phyloP scores from a whole-genome alignment of 2,888 invertebrate genomes.

The Heliconius erato region DNA sequence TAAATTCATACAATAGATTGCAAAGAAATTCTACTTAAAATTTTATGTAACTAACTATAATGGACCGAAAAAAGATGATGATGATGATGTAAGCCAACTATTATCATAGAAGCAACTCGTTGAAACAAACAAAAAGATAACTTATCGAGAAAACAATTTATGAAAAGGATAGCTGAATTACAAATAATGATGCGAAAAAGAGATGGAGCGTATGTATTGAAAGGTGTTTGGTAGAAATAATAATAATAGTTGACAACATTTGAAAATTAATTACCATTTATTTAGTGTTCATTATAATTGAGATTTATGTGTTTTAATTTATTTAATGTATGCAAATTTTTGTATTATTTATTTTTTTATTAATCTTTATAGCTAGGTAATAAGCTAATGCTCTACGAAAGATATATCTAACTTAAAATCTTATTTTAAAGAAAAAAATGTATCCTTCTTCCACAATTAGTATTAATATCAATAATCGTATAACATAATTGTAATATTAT shows the following conservation, averaged over 20 bases:
- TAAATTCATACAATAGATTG: background rate
- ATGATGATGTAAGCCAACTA: slow-evolving; percentile 49
- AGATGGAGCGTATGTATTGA: slow-evolving; percentile 27
- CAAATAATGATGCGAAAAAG: slow-evolving; percentile 37
- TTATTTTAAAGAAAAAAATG: background rate
- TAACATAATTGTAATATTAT: background rate
- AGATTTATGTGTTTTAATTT: background rate
- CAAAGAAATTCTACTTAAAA: background rate
- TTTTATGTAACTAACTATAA: slow-evolving; percentile 23
- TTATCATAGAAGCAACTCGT: slow-evolving; percentile 50
- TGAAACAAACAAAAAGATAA: slow-evolving; percentile 53
- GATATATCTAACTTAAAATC: background rate
- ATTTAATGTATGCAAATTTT: background rate
- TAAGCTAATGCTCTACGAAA: background rate
- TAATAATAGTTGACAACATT: slow-evolving; percentile 20
- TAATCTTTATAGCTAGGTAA: background rate
- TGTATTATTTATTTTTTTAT: background rate
- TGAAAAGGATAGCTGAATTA: slow-evolving; percentile 47
- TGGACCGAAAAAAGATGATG: slow-evolving; percentile 36
- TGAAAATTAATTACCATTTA: slow-evolving; percentile 13
- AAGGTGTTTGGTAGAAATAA: slow-evolving; percentile 35
- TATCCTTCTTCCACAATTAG: background rate
- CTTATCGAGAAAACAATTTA: slow-evolving; percentile 47
- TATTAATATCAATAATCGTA: too few species aligned
- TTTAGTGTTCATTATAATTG: background rate